These are phyloP conservation scores for Brachionus sp. DNA, from an alignment of 1,140 invertebrate species.

Conservation along the genomic window DNA sequence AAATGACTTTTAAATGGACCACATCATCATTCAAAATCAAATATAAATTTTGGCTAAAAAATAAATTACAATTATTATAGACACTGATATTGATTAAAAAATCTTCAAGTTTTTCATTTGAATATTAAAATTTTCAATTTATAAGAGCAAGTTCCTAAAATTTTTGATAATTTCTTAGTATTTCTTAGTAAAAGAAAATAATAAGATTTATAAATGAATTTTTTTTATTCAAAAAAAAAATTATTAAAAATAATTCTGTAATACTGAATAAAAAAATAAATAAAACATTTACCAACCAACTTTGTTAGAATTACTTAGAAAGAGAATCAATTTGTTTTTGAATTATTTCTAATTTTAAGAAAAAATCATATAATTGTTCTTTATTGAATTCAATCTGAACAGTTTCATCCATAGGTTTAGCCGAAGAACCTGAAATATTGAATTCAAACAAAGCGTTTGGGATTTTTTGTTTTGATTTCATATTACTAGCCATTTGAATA, in stretches of 20 bases:
- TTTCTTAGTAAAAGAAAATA: too few relatives aligned
- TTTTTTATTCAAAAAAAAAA: not conserved
- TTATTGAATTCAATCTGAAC: constrained; percentile 20
- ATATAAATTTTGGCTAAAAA: too few relatives aligned
- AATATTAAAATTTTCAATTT: too few relatives aligned
- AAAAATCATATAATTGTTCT: constrained; percentile 42
- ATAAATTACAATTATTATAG: too few relatives aligned
- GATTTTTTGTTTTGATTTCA: constrained; percentile 11
- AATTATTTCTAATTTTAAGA: constrained; percentile 23
- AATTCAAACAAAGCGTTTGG: constrained; percentile 38
- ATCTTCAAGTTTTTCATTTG: too few relatives aligned
- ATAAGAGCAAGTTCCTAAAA: too few relatives aligned
- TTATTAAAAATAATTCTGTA: too few relatives aligned
- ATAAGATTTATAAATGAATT: not conserved
- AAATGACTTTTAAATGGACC: too few relatives aligned
- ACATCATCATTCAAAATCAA: too few relatives aligned
- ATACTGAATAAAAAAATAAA: not conserved
- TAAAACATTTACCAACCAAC: not conserved
- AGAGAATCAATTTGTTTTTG: constrained; percentile 28
- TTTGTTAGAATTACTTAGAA: not conserved
- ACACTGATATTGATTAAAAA: too few relatives aligned
- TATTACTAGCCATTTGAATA: constrained; percentile 15
- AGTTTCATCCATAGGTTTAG: not conserved
- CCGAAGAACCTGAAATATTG: not conserved
- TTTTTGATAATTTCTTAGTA: too few relatives aligned